Evolutionary conservation across 1,140 invertebrate genomes (phyloP).

Genomic region (Chironomus striatipennis): DNA sequence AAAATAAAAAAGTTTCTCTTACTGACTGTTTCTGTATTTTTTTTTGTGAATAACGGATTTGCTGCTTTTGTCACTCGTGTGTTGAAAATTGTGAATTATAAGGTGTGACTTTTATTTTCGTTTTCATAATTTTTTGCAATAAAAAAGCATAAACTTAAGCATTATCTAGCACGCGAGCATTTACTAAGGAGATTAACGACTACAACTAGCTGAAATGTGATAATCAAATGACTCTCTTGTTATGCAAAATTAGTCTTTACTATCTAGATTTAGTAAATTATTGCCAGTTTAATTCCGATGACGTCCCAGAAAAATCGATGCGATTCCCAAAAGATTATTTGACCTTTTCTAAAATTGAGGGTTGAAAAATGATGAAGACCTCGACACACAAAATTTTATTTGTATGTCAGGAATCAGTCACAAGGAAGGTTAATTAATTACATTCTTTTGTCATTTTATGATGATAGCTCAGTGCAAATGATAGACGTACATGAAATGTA

Average conservation of each 20-base stretch:
- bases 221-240: neutral
- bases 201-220: neutral
- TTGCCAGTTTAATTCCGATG: neutral
- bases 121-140: neutral
- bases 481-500: neutral
- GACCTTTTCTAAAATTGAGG: no score
- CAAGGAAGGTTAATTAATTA: neutral
- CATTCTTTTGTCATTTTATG: neutral
- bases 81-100: neutral
- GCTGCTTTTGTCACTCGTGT: neutral
- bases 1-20: neutral
- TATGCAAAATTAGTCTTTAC: neutral
- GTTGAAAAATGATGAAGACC: neutral
- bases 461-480: neutral
- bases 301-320: neutral
- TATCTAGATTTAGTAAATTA: no score
- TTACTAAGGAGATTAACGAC: neutral
- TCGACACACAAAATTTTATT: neutral
- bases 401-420: neutral
- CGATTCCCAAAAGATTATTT: neutral
- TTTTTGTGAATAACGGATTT: neutral
- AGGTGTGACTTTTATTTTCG: constrained; percentile 6
- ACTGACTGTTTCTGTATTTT: neutral
- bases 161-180: neutral
- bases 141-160: neutral